Evolutionary conservation across 2,113 vertebrate species (phyloP).

Genomic region (Cebus imitator): DNA sequence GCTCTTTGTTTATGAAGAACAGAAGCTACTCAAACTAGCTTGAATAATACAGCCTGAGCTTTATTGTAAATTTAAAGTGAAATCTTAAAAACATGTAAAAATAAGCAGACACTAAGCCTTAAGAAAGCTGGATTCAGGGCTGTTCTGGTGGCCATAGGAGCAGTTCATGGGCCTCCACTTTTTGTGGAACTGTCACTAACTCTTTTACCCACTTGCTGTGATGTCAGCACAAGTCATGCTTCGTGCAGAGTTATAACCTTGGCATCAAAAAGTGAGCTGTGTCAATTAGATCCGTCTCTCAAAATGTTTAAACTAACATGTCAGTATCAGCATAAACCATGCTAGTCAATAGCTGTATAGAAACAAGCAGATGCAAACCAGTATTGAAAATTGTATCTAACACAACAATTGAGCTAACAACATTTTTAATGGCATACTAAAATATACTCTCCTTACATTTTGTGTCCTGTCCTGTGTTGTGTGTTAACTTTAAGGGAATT

Average conservation of each 20-base stretch:
- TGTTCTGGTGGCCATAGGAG: background rate
- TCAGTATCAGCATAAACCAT: background rate
- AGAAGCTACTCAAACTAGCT: background rate
- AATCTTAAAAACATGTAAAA: background rate
- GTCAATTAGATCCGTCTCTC: background rate
- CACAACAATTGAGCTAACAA: background rate
- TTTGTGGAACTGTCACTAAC: background rate
- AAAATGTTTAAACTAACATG: background rate
- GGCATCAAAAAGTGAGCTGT: background rate
- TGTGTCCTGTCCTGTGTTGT: background rate
- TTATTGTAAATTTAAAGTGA: background rate
- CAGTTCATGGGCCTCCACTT: background rate
- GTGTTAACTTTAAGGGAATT: background rate
- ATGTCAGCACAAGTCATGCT: background rate
- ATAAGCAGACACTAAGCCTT: background rate
- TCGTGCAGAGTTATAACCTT: background rate
- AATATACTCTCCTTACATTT: background rate
- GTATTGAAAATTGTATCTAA: background rate
- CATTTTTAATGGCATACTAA: background rate
- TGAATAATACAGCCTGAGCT: slow-evolving; percentile 19
- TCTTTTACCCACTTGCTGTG: background rate
- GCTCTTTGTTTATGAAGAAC: background rate
- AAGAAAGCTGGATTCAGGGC: no score
- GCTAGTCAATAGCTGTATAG: background rate
- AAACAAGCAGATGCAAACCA: background rate